Evolutionary conservation across 2,797 vertebrate species (phyloP), one percentile per base, ranked within the genome.

Genomic region (Poeciliopsis gracilis): DNA sequence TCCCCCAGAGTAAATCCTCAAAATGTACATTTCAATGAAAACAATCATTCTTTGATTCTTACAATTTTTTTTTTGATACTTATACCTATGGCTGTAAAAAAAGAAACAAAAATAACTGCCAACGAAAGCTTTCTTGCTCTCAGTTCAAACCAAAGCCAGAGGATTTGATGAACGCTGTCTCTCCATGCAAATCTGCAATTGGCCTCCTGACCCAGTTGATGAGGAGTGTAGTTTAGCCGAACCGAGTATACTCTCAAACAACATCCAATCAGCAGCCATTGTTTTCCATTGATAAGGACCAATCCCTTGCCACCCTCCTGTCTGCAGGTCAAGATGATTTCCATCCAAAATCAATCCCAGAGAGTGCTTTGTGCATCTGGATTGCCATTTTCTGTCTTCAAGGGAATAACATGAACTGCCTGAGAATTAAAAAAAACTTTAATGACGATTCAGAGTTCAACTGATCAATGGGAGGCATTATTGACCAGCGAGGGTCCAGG

Each of bases 341-440:
- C 86, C 88, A 92, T 91, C 90, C 84, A 90, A 91, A 94, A 95
- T 95, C 94, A 93, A 95, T 94, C 69, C 46, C 13, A 8, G 83
- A 55, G 86, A 86, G 84, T 72, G 88, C 83, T 69, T 4, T n/a
- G 47, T 83, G 86, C 90, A 86, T 92, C 84, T 88, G 80, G 70
- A 47, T 12, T 1, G 47, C 87, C 81, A 46, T 83, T 88, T 78
- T 82, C 78, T 80, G 81, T 90, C 82, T 92, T 88, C 81, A 75
- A 86, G 85, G 89, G 84, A 90, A 89, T 90, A 84, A 91, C 89
- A 87, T 84, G 81, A 10, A 25, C 75, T 45, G 72, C 75, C 71
- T 67, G 46, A 3, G 38, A 90, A 89, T 93, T 82, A 81, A 91
- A 89, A 53, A 91, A 90, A 91, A 90, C 85, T 79, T 12, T 91